Evolutionary conservation across 1,140 invertebrate species (phyloP).

Genomic region (Plodia interpunctella): DNA sequence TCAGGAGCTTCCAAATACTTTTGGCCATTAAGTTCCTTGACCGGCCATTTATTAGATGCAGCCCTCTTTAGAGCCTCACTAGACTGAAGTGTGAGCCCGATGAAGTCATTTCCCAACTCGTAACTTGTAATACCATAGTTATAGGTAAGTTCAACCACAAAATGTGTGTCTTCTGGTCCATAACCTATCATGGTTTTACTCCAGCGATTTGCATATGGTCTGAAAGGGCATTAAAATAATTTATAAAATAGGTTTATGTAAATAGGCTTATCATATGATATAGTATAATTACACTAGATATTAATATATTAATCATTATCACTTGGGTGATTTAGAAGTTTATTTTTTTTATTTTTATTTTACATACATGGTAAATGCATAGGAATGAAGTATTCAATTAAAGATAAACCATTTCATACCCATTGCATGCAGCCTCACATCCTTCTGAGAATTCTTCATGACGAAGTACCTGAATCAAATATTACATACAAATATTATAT

Average conservation of each 20-base stretch:
- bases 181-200: constrained; percentile 99
- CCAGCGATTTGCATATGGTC: constrained; percentile 98
- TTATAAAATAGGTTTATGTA: too few species aligned
- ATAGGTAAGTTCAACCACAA: constrained; percentile 98
- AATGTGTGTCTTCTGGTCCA: constrained; percentile 95
- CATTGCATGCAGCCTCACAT: constrained; percentile 97
- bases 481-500: too few species aligned
- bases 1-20: constrained; percentile 88
- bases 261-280: too few species aligned
- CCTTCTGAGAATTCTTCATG: constrained; percentile 98
- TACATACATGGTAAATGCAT: constrained; percentile 1
- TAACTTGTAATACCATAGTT: constrained; percentile 96
- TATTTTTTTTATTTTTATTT: too few species aligned
- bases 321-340: too few species aligned
- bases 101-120: constrained; percentile 91
- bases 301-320: too few species aligned
- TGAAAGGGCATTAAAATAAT: constrained; percentile 58
- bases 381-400: neutral
- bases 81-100: constrained; percentile 90
- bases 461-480: constrained; percentile 85
- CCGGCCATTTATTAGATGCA: constrained; percentile 81
- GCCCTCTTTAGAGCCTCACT: constrained; percentile 86
- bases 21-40: constrained; percentile 79
- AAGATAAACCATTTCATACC: constrained; percentile 79
- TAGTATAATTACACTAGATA: too few species aligned